These are phyloP conservation scores for Leptinotarsa juncta DNA, from an alignment of 2,888 invertebrate species.

Conservation along the genomic window DNA sequence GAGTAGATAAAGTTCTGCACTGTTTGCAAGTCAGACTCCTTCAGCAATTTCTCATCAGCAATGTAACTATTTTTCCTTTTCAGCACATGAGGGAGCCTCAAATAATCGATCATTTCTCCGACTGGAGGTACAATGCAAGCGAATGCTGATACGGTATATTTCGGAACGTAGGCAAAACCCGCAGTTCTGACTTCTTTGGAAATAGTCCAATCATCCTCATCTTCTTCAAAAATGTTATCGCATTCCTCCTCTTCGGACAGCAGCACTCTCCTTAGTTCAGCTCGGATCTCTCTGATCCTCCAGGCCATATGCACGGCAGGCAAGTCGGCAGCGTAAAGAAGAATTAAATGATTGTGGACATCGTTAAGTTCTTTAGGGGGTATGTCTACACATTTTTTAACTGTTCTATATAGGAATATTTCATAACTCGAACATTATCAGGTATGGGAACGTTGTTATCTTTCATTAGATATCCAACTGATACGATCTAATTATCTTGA, in stretches of 20 bases:
- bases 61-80: constrained; percentile 82
- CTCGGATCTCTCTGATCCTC: constrained; percentile 78
- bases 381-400: constrained; percentile 81
- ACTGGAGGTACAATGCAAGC: constrained; percentile 88
- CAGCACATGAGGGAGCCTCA: constrained; percentile 87
- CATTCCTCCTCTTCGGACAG: constrained; percentile 89
- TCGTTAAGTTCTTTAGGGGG: constrained; percentile 93
- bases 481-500: constrained; percentile 92
- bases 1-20: constrained; percentile 85
- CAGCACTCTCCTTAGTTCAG: constrained; percentile 85
- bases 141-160: constrained; percentile 87
- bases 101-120: constrained; percentile 92
- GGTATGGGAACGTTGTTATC: constrained; percentile 87
- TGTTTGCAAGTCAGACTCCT: constrained; percentile 74
- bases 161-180: constrained; percentile 89
- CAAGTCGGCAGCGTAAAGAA: constrained; percentile 90
- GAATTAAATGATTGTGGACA: constrained; percentile 90
- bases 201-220: constrained; percentile 93
- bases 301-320: constrained; percentile 85
- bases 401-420: constrained; percentile 86
- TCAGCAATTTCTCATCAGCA: constrained; percentile 73
- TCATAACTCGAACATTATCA: constrained; percentile 83
- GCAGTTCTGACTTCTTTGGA: constrained; percentile 86
- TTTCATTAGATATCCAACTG: constrained; percentile 86
- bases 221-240: constrained; percentile 79